Base-by-base conservation (phyloP, 2,888 invertebrate species). In the Subacronicta megacephala region DNA sequence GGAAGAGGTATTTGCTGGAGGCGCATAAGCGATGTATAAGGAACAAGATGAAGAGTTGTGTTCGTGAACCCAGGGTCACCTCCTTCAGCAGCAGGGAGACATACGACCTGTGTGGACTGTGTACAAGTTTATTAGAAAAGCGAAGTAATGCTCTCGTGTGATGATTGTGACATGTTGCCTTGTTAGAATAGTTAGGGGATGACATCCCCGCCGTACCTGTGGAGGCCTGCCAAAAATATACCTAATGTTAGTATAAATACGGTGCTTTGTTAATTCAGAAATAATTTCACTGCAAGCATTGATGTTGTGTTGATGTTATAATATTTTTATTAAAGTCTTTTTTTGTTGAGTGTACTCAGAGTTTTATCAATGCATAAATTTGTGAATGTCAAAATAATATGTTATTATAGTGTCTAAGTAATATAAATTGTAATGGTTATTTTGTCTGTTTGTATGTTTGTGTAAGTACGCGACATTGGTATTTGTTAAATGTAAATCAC, bases 1-100 rank as follows among this genome's bases (percentile, higher is more conserved):
- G 51, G 9, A 86, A 84, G 62, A 55, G 78, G n/a, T 89, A 84
- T 56, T 45, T 84, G 1, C 64, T 90, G 0, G 79, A 85, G 29
- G 66, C 83, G 0, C 75, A 64, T 4, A 45, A 52, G 5, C 45
- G 62, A 2, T 90, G 90, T 45, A n/a, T 90, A 2, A 52, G 51
- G 12, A 80, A 72, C 16, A 89, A 85, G 54, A 65, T 90, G 12
- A 61, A 41, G 13, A 56, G 60, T 2, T 90, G 90, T 53, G 17
- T 47, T 7, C 55, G 58, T 2, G 81, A 87, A 55, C 90, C 89
- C 7, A 71, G 15, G 9, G 61, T 89, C 15, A 84, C 82, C 0
- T 82, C 89, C 0, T 77, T 82, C 29, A 63, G 52, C 15, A 79
- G 59, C 3, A 75, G 70, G 44, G 56, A 77, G 33, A 57, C 50